A percentile compares a stretch with the other conserved stretches of the same genome.
Conservation (phyloP, 2,797 vertebrate species). For the Tadarida brasiliensis region DNA sequence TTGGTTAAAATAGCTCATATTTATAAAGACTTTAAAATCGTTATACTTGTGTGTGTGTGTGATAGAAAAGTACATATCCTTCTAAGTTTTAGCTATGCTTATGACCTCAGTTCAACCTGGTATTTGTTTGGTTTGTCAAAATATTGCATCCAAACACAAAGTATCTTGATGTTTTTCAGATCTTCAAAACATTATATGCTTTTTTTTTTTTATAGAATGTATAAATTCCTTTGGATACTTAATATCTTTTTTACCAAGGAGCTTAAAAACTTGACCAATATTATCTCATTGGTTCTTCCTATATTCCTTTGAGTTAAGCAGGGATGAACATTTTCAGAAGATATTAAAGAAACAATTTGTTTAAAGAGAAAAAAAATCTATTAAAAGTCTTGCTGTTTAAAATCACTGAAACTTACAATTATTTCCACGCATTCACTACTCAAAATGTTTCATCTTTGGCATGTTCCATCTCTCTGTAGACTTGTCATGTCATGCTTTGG, state of each 20-base stretch:
- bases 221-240: conserved; percentile 40
- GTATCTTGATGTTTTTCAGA: conserved; percentile 12
- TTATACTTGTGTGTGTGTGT: conserved; percentile 41
- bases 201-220: neutral
- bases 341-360: neutral
- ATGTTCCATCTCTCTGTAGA: conserved; percentile 44
- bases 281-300: neutral
- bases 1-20: conserved; percentile 72
- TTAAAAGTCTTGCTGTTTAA: conserved; percentile 44
- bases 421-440: conserved; percentile 36
- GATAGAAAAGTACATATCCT: conserved; percentile 62
- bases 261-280: conserved; percentile 18
- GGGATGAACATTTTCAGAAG: neutral
- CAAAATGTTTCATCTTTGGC: conserved; percentile 50
- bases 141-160: conserved; percentile 20
- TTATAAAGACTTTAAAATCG: conserved; percentile 77
- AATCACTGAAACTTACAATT: conserved; percentile 53
- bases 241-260: neutral
- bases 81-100: conserved; percentile 72
- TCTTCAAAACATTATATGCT: conserved; percentile 34
- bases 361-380: neutral
- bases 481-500: neutral
- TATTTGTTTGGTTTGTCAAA: conserved; percentile 76
- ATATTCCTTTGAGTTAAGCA: neutral
- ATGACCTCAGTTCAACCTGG: conserved; percentile 78